A percentile compares a stretch with the other conserved stretches of the same genome.
phyloP scores from a whole-genome alignment of 1,140 invertebrate genomes.

The Paraescarpia echinospica region DNA sequence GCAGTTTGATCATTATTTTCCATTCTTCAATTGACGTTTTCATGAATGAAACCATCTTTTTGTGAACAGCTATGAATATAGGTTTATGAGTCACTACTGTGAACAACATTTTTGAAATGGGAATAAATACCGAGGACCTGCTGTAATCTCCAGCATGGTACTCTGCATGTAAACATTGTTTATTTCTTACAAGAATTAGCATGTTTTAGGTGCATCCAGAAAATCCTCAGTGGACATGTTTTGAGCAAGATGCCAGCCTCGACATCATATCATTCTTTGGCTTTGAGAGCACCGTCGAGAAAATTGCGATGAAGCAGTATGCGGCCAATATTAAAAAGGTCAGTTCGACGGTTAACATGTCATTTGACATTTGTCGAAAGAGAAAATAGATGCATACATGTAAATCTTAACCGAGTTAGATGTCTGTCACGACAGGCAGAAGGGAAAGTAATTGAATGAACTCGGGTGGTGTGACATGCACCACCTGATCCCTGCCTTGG shows the following conservation, averaged over 20 bases:
- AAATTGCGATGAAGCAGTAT: conserved; percentile 96
- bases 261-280: conserved; percentile 97
- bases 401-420: neutral
- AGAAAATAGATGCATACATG: neutral
- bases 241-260: conserved; percentile 89
- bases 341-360: conserved; percentile 13
- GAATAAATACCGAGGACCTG: neutral
- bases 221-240: conserved; percentile 94
- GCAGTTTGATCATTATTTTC: neutral
- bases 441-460: neutral
- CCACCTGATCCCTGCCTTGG: neutral
- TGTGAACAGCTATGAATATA: neutral
- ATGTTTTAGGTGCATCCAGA: conserved; percentile 84
- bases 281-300: conserved; percentile 93
- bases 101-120: neutral
- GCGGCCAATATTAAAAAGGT: conserved; percentile 88
- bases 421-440: neutral
- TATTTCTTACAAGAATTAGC: neutral
- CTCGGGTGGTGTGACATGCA: too few species aligned
- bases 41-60: neutral
- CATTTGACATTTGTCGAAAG: neutral
- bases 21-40: neutral
- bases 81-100: neutral
- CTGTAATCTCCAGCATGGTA: neutral
- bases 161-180: neutral